These are phyloP conservation scores for Tenthredo distinguenda DNA, from an alignment of 2,888 invertebrate genomes.

Conservation along the genomic window DNA sequence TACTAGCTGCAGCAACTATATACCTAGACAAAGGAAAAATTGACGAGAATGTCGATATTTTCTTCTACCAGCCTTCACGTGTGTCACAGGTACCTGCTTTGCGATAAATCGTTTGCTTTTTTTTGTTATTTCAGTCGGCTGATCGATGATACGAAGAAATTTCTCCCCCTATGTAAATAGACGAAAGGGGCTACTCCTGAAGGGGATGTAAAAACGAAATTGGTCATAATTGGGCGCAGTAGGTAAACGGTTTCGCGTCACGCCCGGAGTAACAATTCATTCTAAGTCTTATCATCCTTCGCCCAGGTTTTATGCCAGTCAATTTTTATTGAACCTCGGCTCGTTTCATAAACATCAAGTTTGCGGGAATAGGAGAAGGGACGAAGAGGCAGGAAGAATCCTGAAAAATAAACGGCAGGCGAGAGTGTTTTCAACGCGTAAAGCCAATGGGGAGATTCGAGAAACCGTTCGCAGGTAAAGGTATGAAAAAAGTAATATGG, in stretches of 20 bases:
- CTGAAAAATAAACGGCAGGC: neutral
- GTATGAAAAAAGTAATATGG: neutral
- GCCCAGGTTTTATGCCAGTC: conserved; percentile 21
- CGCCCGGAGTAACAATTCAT: conserved; percentile 27
- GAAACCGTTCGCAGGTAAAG: neutral
- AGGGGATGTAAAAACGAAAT: neutral
- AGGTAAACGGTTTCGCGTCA: neutral
- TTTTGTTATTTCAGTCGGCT: neutral
- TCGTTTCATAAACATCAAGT: conserved; percentile 24
- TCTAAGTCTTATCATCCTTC: conserved; percentile 16
- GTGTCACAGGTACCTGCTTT: neutral
- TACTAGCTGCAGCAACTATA: neutral
- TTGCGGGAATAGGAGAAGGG: neutral
- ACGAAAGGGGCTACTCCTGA: neutral
- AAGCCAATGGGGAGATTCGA: neutral
- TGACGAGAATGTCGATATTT: neutral
- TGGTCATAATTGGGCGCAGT: neutral
- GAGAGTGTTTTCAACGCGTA: neutral
- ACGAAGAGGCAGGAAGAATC: neutral
- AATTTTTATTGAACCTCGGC: neutral
- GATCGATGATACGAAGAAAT: neutral
- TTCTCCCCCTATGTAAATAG: neutral
- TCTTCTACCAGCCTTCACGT: neutral
- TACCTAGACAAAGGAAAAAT: neutral
- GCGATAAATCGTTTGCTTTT: neutral